Conservation (phyloP, 2,797 vertebrate species). For the Anolis apletophallus region DNA sequence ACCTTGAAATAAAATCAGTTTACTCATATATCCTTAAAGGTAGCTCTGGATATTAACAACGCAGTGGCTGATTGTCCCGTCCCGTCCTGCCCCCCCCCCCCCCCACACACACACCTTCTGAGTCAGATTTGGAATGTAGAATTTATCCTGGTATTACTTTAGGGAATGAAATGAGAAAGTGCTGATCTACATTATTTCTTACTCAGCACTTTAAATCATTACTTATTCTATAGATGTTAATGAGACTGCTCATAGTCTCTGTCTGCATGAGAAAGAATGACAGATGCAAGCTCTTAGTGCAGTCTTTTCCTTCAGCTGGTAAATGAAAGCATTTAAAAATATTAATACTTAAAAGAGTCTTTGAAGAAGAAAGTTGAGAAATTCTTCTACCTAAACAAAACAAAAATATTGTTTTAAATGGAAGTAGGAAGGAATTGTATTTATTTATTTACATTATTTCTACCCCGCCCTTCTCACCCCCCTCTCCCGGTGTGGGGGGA, state of each 20-base stretch:
- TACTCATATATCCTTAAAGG: background rate
- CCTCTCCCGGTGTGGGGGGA: no score
- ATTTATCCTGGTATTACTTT: background rate
- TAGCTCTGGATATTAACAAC: background rate
- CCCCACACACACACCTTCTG: no score
- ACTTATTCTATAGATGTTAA: background rate
- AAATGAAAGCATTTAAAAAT: slow-evolving; percentile 24
- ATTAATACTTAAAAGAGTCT: slow-evolving; percentile 36
- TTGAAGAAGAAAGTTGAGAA: slow-evolving; percentile 20
- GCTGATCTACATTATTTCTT: slow-evolving; percentile 5
- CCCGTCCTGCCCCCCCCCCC: no score
- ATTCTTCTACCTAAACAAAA: slow-evolving; percentile 4
- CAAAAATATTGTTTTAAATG: background rate
- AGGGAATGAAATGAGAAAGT: background rate
- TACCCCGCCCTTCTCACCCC: no score
- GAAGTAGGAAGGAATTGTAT: no score
- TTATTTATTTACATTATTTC: no score
- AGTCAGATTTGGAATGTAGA: background rate
- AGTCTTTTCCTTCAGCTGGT: background rate
- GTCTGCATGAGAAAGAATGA: slow-evolving; percentile 6
- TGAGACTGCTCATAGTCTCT: background rate
- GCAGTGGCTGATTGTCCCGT: background rate
- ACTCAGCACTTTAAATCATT: slow-evolving; percentile 17
- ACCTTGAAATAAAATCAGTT: background rate
- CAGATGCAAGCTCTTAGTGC: slow-evolving; percentile 8